Base-by-base conservation (phyloP, 92 coral and sea anemone species). In the Epizoanthus rinbou region DNA sequence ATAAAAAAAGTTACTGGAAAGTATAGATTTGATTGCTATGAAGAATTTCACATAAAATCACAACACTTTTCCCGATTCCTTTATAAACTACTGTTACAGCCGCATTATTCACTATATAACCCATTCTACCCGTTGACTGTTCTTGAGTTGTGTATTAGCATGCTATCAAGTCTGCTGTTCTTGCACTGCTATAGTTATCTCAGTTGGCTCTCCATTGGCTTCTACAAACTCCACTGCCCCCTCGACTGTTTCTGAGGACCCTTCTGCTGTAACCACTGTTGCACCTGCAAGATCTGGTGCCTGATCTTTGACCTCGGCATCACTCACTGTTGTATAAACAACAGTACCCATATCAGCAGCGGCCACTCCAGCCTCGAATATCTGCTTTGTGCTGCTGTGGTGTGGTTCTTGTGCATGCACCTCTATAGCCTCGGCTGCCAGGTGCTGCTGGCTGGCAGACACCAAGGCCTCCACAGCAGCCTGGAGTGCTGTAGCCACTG, bases 381-480 rank as follows among this genome's bases (percentile, higher is more conserved):
- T 91, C 78, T 89, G 93, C 85, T 91, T 91, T 0, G 90, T 93
- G 14, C 88, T 79, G 69, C 89, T 43, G 17, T 78, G 82, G 10
- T 78, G 82, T 6, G 93, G 50, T 57, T 91, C 93, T 59, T 82
- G 93, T 14, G 89, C 41, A 18, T 88, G 84, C 5, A 89, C 87
- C 68, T 89, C 97, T 39, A 93, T 93, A 50, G 92, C 85, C 59
- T 88, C 94, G 21, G 89, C 90, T 13, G 97, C 87, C 28, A 91
- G 86, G 87, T 93, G 98, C 52, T 93, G 98, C 82, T 93, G 98
- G 60, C 98, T 93, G 74, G 98, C 98, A 6, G 98, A 93, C 37
- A 93, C 98, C 81, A 93, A 78, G 11, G 98, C 98, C 73, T 93
- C 98, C 59, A 93, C 98, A 1, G 98, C 98, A 3, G 98, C 98